These are phyloP conservation scores for Fringilla coelebs DNA, from an alignment of 2,797 vertebrate species.

Conservation along the genomic window DNA sequence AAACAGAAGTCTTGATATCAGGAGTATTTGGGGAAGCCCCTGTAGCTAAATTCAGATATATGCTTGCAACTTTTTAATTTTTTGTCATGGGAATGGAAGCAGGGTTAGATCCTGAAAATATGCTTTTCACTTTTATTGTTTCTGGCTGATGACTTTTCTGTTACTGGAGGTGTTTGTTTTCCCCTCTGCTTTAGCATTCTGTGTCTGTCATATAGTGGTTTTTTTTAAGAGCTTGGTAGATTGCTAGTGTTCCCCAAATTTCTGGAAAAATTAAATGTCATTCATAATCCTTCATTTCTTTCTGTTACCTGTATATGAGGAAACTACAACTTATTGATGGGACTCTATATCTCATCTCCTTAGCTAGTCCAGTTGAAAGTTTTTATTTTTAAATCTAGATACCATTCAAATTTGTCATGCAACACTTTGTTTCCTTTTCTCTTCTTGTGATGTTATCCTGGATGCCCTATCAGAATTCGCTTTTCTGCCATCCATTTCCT, in stretches of 20 bases:
- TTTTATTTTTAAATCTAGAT: not conserved
- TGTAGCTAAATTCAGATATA: not conserved
- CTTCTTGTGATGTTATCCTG: not conserved
- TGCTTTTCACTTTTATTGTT: not conserved
- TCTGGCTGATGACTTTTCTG: not conserved
- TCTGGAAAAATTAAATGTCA: not conserved
- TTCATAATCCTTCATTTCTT: not conserved
- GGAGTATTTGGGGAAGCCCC: not conserved
- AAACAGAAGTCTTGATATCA: not conserved
- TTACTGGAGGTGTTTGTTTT: not conserved
- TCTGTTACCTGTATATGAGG: not conserved
- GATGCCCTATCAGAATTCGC: not conserved
- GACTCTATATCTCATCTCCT: not conserved
- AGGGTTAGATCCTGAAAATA: not conserved
- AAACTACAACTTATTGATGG: not conserved
- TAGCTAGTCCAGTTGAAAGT: not conserved
- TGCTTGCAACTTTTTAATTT: not conserved
- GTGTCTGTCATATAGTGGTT: not conserved
- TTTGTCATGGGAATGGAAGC: not conserved
- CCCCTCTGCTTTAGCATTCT: not conserved
- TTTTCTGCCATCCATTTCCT: slow-evolving; percentile 31
- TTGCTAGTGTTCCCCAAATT: not conserved
- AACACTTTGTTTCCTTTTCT: slow-evolving; percentile 9
- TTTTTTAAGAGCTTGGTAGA: not conserved
- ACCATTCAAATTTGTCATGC: not conserved